phyloP scores from a whole-genome alignment of 2,797 vertebrate genomes.

The Psittacula echo region DNA sequence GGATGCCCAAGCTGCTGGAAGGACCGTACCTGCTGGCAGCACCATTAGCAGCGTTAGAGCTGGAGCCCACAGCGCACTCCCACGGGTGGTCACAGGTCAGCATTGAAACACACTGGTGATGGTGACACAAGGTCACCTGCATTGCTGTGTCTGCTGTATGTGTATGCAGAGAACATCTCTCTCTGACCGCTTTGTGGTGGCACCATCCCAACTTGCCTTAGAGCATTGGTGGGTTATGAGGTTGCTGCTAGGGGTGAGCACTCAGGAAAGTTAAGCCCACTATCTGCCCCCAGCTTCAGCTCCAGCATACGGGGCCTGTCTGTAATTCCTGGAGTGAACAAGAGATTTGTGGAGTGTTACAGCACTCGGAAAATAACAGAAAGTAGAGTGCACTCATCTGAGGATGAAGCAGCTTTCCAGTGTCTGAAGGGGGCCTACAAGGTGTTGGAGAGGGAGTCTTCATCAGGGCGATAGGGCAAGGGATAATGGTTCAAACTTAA shows the following conservation, averaged over 20 bases:
- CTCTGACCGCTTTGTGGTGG: no score
- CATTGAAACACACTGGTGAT: rapidly evolving
- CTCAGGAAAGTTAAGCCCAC: neutral
- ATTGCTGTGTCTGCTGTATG: rapidly evolving
- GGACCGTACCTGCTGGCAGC: neutral
- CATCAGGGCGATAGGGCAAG: neutral
- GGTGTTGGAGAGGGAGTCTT: neutral
- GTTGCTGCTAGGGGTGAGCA: neutral
- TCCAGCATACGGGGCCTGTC: neutral
- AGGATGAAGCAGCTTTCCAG: neutral
- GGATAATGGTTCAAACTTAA: neutral
- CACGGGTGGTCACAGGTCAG: neutral
- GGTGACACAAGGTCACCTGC: neutral
- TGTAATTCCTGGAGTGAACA: neutral
- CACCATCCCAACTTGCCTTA: neutral
- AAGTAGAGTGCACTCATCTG: rapidly evolving
- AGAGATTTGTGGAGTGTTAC: neutral
- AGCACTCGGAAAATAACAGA: neutral
- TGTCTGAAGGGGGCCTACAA: neutral
- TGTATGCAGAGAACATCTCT: rapidly evolving
- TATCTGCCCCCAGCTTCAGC: neutral
- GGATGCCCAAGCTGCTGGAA: neutral
- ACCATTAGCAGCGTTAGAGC: neutral
- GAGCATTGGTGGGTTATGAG: neutral
- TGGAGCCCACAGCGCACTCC: neutral